Percentiles rank a stretch among this genome's conserved stretches.
These are phyloP conservation scores for Phylloscopus collybita DNA, from an alignment of 2,797 vertebrate genomes.

Conservation along the genomic window DNA sequence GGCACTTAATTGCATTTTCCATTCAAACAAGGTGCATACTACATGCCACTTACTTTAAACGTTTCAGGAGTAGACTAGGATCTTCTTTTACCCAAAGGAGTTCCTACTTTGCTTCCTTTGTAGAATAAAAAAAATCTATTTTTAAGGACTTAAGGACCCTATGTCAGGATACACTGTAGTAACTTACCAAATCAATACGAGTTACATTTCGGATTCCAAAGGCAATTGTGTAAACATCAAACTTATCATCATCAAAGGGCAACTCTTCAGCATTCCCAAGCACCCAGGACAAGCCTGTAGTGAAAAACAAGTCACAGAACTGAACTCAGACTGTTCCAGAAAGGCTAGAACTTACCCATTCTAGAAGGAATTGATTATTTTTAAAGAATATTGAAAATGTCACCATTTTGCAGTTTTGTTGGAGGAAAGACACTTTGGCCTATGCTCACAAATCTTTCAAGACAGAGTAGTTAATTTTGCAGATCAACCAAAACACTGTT, in stretches of 20 bases:
- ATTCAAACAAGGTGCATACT: not conserved
- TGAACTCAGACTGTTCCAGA: not conserved
- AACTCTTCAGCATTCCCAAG: slow-evolving; percentile 94
- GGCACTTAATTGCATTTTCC: not conserved
- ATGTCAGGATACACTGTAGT: not conserved
- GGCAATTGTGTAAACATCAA: slow-evolving; percentile 94
- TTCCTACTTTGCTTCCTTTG: not conserved
- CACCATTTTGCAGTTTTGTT: not conserved
- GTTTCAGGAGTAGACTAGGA: not conserved
- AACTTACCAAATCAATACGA: slow-evolving; percentile 86
- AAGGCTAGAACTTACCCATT: not conserved
- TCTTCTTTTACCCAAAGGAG: not conserved
- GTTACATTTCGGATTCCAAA: slow-evolving; percentile 98
- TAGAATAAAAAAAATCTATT: not conserved
- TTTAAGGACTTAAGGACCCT: not conserved
- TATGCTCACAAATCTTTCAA: not conserved
- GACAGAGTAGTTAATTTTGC: not conserved
- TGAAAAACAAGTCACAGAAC: not conserved
- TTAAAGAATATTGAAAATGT: not conserved
- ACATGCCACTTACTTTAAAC: not conserved
- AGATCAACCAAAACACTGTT: not conserved
- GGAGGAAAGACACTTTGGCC: not conserved
- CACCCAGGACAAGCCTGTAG: slow-evolving; percentile 92
- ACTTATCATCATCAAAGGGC: slow-evolving; percentile 90
- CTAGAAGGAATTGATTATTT: not conserved